Evolutionary conservation across 2,888 invertebrate species (phyloP), one percentile per base, ranked within the genome.

Genomic region (Girardia tigrina): DNA sequence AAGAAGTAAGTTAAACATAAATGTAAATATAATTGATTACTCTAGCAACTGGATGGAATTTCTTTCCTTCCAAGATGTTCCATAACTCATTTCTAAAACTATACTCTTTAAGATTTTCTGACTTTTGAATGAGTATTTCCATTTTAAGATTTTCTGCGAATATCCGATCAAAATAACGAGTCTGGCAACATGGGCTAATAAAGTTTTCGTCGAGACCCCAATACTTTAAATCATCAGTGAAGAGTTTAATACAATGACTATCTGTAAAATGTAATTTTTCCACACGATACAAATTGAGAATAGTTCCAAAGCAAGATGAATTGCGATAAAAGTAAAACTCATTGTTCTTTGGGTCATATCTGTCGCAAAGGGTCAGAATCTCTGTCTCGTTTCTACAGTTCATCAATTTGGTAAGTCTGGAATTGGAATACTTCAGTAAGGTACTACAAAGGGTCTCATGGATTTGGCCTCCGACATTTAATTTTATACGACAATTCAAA

Each of bases 71-170:
- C n/a, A 56, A 56, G 23, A n/a, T 56, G n/a, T 56, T 56, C 56
- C 56, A 56, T n/a, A 56, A n/a, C 23, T 56, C 56, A 56, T 56
- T 56, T 56, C 23, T 56, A n/a, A 56, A 56, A n/a, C 20, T 56
- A 20, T 20, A 56, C n/a, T 56, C n/a, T 56, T 56, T 16, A 16
- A 56, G 8, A 20, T 56, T 56, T 8, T 16, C 36, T 2, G 23
- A 20, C 6, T 56, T 56, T 56, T 56, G n/a, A 8, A n/a, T 23
- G 23, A n/a, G 23, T n/a, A 56, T 23, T 56, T 56, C 56, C 56
- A 56, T 56, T n/a, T n/a, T 56, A 12, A 56, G n/a, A 56, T 56
- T 56, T 56, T 56, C 56, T 4, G 56, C n/a, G n/a, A 56, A 56
- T 56, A 56, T 56, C 23, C 56, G 4, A 56, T 56, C 56, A 56